phyloP scores from a whole-genome alignment of 2,888 invertebrate genomes.

The Plebejus anna region DNA sequence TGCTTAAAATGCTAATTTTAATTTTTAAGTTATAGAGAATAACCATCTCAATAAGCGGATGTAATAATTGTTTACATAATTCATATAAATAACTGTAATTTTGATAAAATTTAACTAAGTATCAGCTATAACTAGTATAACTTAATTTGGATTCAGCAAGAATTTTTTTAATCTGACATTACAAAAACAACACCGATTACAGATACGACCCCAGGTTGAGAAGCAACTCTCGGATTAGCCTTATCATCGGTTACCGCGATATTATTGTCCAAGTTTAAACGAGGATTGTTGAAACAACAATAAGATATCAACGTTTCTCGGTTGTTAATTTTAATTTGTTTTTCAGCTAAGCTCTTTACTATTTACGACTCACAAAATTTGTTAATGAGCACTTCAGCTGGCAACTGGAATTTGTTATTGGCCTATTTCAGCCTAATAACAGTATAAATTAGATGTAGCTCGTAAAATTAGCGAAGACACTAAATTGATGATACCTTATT shows the following conservation, averaged over 20 bases:
- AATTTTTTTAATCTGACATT: no score
- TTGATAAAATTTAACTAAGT: no score
- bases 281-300: constrained; percentile 25
- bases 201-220: background rate
- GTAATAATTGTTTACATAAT: no score
- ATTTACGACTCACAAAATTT: constrained; percentile 7
- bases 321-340: constrained; percentile 27
- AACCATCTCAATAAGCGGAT: no score
- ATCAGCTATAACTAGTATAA: no score
- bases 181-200: no score
- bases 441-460: background rate
- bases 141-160: no score
- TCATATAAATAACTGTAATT: no score
- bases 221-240: background rate
- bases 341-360: constrained; percentile 20
- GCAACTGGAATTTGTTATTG: background rate
- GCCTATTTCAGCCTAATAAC: constrained; percentile 21
- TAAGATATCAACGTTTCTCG: constrained; percentile 20
- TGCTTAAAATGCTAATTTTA: no score
- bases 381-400: constrained; percentile 7
- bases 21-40: no score
- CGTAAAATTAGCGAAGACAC: constrained; percentile 23
- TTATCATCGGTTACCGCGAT: constrained; percentile 26
- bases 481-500: background rate
- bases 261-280: constrained; percentile 35